These are phyloP conservation scores for Drosophila carrolli DNA, from an alignment of 1,140 invertebrate species.

Conservation along the genomic window DNA sequence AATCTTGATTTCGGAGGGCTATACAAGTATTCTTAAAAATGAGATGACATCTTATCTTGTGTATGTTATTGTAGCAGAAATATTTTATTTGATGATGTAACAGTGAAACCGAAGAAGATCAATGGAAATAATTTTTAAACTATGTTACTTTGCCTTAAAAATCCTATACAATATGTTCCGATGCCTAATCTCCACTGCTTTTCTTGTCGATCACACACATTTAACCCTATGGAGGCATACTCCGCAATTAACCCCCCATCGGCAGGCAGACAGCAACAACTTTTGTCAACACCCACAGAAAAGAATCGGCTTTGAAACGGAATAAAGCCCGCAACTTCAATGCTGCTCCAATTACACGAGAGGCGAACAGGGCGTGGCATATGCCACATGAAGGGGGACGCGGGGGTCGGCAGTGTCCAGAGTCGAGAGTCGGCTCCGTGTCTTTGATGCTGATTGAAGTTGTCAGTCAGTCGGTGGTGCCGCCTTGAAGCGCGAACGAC, in stretches of 20 bases:
- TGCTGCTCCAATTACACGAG: constrained; percentile 71
- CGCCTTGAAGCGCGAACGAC: constrained; percentile 58
- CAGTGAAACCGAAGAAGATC: too few species aligned
- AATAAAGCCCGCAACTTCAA: constrained; percentile 42
- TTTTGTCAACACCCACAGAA: constrained; percentile 73
- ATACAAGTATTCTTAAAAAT: too few species aligned
- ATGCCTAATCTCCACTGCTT: constrained; percentile 3
- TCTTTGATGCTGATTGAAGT: constrained; percentile 80
- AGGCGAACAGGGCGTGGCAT: constrained; percentile 65
- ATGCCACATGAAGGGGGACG: constrained; percentile 3
- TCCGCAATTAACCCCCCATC: constrained; percentile 37
- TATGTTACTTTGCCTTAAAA: too few species aligned
- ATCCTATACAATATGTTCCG: too few species aligned
- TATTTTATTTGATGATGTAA: too few species aligned
- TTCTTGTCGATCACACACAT: constrained; percentile 5
- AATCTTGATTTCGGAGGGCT: too few species aligned
- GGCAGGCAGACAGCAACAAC: constrained; percentile 29
- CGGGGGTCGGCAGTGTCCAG: constrained; percentile 26
- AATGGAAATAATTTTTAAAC: too few species aligned
- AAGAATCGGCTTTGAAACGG: constrained; percentile 33
- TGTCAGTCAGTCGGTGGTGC: constrained; percentile 68
- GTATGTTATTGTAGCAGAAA: too few species aligned
- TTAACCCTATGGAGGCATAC: constrained; percentile 44
- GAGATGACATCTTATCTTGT: too few species aligned
- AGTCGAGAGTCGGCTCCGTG: constrained; percentile 59